phyloP scores from a whole-genome alignment of 2,888 invertebrate species.

The Eurytoma californica region DNA sequence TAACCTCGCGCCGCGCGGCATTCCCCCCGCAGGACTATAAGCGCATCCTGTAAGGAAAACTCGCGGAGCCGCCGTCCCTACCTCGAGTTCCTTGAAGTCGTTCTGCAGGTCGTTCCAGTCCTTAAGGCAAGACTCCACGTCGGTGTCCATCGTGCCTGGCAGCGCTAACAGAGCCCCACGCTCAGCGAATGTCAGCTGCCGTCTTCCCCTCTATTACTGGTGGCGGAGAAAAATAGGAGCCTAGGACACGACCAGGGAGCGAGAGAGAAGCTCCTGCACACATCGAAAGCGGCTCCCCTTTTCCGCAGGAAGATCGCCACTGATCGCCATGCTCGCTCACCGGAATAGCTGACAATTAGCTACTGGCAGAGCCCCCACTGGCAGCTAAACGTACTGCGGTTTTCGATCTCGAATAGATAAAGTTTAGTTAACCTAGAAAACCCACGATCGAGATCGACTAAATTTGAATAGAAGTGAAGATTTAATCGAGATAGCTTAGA shows the following conservation, averaged over 20 bases:
- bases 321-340: not conserved
- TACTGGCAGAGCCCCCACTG: too few species aligned
- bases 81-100: constrained; percentile 90
- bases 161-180: not conserved
- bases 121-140: constrained; percentile 78
- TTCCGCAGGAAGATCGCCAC: not conserved
- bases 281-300: not conserved
- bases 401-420: too few species aligned
- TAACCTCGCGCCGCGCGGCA: not conserved
- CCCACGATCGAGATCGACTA: too few species aligned
- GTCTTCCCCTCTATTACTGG: constrained; percentile 13
- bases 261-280: too few species aligned
- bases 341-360: too few species aligned
- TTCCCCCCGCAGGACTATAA: not conserved
- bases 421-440: too few species aligned
- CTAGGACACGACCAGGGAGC: too few species aligned
- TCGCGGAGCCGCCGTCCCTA: constrained; percentile 71
- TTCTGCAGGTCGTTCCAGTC: constrained; percentile 88
- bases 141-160: constrained; percentile 77
- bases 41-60: not conserved
- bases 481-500: too few species aligned
- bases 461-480: too few species aligned
- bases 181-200: constrained; percentile 38
- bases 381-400: too few species aligned
- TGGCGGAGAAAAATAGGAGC: too few species aligned